phyloP scores from a whole-genome alignment of 2,888 invertebrate genomes.

The Aplocera efformata region DNA sequence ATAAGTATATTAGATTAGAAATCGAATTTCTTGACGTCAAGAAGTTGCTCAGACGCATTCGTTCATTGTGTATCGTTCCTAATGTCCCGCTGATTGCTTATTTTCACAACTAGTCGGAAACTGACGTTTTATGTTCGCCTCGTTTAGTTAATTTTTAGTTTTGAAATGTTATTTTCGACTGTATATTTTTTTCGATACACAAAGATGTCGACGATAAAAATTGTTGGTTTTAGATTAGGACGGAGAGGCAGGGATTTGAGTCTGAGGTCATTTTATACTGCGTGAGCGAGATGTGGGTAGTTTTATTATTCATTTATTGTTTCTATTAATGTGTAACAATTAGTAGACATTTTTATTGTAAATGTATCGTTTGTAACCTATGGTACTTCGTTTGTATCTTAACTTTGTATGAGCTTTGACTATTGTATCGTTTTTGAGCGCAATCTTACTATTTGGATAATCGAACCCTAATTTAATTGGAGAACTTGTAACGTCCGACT shows the following conservation, averaged over 20 bases:
- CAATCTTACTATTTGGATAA: conserved; percentile 14
- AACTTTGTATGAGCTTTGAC: conserved; percentile 65
- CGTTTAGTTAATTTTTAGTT: conserved; percentile 50
- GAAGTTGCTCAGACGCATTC: conserved; percentile 66
- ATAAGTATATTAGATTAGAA: conserved; percentile 77
- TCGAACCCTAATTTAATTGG: conserved; percentile 21
- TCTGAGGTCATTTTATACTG: conserved; percentile 47
- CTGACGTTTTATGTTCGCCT: conserved; percentile 51
- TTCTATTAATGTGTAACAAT: conserved; percentile 58
- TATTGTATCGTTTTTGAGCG: conserved; percentile 29
- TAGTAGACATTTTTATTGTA: conserved; percentile 41
- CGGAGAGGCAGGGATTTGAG: conserved; percentile 34
- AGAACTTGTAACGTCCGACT: conserved; percentile 43
- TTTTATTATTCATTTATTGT: conserved; percentile 80
- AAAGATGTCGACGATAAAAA: conserved; percentile 17
- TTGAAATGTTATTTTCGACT: conserved; percentile 39
- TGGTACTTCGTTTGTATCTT: conserved; percentile 60
- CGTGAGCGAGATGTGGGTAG: conserved; percentile 37
- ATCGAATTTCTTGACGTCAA: conserved; percentile 69
- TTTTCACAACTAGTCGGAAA: conserved; percentile 64
- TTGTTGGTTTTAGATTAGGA: conserved; percentile 29
- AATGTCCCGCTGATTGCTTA: conserved; percentile 69
- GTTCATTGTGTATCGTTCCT: conserved; percentile 68
- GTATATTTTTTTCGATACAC: conserved; percentile 41
- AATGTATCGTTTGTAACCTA: conserved; percentile 52